These are phyloP conservation scores for Chaunax sp. DNA, from an alignment of 2,797 vertebrate genomes.

Conservation along the genomic window DNA sequence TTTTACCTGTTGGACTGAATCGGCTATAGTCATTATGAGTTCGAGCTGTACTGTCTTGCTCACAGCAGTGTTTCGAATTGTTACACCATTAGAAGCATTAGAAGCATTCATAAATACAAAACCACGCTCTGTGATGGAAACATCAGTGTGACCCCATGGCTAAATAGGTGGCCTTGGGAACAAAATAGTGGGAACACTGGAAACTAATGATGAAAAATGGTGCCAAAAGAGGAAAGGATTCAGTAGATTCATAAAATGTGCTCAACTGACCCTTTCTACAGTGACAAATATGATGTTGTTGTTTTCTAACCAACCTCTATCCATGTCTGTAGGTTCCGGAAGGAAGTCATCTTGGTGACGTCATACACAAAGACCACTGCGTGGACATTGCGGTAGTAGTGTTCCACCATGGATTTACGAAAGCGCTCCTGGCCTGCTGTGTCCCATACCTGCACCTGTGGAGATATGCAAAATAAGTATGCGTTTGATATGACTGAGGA, in stretches of 20 bases:
- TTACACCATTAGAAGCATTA: not conserved
- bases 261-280: not conserved
- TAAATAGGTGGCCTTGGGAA: not conserved
- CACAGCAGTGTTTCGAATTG: not conserved
- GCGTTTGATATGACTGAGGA: not conserved
- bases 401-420: slow-evolving; percentile 96
- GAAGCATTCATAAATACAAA: slow-evolving; percentile 1
- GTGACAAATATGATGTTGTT: not conserved
- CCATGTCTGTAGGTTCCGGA: slow-evolving; percentile 96
- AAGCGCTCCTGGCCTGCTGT: slow-evolving; percentile 96
- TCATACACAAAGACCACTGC: slow-evolving; percentile 97
- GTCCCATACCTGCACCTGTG: slow-evolving; percentile 96
- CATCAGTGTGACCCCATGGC: not conserved
- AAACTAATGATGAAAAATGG: not conserved
- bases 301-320: slow-evolving; percentile 88
- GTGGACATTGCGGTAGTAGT: slow-evolving; percentile 97
- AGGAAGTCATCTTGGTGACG: slow-evolving; percentile 96
- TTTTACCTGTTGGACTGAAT: too few relatives aligned
- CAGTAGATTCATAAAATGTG: not conserved
- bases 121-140: not conserved
- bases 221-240: not conserved
- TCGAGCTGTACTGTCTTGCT: not conserved
- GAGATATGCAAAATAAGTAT: slow-evolving; percentile 1
- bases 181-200: not conserved
- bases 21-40: not conserved